These are phyloP conservation scores for Phyllotreta striolata DNA, from an alignment of 2,888 invertebrate species.

Conservation along the genomic window DNA sequence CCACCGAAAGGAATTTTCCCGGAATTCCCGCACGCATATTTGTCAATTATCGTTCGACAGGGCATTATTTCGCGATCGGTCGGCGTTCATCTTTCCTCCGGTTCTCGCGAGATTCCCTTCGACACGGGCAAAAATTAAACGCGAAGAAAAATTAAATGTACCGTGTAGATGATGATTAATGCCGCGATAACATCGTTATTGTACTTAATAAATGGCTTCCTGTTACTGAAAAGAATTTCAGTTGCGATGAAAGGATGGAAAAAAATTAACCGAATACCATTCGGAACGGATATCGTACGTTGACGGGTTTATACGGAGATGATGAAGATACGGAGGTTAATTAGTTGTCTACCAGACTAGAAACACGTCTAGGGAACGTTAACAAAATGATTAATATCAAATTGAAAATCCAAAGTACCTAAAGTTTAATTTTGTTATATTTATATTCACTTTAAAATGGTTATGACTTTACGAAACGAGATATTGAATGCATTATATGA, in stretches of 20 bases:
- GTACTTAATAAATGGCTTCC: slow-evolving; percentile 28
- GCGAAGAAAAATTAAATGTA: slow-evolving; percentile 27
- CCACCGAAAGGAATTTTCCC: no score
- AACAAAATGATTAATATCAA: no score
- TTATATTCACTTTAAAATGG: no score
- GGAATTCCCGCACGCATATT: slow-evolving; percentile 13
- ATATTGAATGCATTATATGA: no score
- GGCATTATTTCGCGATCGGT: slow-evolving; percentile 31
- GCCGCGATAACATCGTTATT: slow-evolving; percentile 29
- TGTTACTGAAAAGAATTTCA: slow-evolving; percentile 13
- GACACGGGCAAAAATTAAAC: slow-evolving; percentile 7
- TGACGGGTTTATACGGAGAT: no score
- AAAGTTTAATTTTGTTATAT: no score
- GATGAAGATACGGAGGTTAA: no score
- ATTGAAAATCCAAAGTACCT: no score
- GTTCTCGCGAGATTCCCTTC: slow-evolving; percentile 4
- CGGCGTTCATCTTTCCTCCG: slow-evolving; percentile 19
- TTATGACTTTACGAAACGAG: no score
- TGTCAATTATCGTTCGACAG: slow-evolving; percentile 39
- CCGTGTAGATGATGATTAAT: slow-evolving; percentile 29
- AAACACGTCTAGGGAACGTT: no score
- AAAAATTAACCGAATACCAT: slow-evolving; percentile 1
- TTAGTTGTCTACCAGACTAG: no score
- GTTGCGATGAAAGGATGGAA: slow-evolving; percentile 7
- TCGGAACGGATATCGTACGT: no score